These are phyloP conservation scores for Enteromius unitaeniatus DNA, from an alignment of 2,797 vertebrate genomes.

Conservation along the genomic window DNA sequence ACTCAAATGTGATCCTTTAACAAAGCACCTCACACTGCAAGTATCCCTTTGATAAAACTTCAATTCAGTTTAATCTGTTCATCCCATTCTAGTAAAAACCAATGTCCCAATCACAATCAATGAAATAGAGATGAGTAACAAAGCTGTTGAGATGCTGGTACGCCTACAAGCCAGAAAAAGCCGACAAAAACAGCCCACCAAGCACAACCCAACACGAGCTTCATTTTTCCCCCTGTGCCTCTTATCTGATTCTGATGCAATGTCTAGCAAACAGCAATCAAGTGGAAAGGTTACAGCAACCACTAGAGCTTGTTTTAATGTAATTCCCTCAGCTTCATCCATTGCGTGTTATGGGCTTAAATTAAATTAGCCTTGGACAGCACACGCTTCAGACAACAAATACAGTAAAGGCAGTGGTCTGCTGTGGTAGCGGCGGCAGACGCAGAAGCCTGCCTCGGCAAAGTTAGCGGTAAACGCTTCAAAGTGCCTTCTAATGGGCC, in stretches of 20 bases:
- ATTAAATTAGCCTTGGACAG: constrained; percentile 69
- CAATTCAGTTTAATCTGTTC: constrained; percentile 12
- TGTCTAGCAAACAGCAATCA: constrained; percentile 57
- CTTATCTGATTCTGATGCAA: constrained; percentile 55
- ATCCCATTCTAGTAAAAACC: constrained; percentile 48
- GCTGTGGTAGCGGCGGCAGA: constrained; percentile 50
- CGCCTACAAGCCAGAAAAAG: neutral
- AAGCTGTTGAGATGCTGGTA: neutral
- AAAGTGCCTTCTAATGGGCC: constrained; percentile 90
- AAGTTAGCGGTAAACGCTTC: constrained; percentile 83
- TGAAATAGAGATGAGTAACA: constrained; percentile 10
- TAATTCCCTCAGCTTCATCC: constrained; percentile 60
- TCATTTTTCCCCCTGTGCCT: neutral
- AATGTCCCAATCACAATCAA: constrained; percentile 13
- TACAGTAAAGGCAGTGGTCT: constrained; percentile 54
- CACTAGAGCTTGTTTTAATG: constrained; percentile 60
- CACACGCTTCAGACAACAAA: constrained; percentile 34
- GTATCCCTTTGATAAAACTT: constrained; percentile 42
- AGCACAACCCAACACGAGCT: constrained; percentile 30
- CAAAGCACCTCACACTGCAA: constrained; percentile 28
- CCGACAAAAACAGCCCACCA: constrained; percentile 14
- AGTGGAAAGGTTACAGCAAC: constrained; percentile 52
- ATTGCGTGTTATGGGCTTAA: constrained; percentile 56
- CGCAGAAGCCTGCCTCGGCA: constrained; percentile 72
- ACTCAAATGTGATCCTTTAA: constrained; percentile 62